These are phyloP conservation scores for Myrmophylax atrothorax DNA, from an alignment of 2,113 vertebrate species.

Conservation along the genomic window DNA sequence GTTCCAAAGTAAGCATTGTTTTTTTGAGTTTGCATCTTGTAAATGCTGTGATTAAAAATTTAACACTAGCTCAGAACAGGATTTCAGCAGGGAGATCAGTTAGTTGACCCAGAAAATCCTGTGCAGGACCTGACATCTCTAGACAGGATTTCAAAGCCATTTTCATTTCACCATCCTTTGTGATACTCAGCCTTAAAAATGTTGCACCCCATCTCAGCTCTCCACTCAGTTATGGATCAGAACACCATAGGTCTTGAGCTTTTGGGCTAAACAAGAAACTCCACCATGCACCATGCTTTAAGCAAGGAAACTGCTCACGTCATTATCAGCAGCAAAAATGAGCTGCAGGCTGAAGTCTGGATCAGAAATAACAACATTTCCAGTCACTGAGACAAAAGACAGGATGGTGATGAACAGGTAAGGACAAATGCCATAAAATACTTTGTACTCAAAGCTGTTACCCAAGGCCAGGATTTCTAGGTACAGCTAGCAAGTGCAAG, in stretches of 20 bases:
- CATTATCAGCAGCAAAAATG: not conserved
- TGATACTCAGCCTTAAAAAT: not conserved
- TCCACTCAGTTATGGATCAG: not conserved
- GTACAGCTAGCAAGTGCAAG: not conserved
- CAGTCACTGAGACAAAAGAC: not conserved
- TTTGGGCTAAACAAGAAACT: not conserved
- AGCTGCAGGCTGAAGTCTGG: not conserved
- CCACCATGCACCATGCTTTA: fast-evolving
- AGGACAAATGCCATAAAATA: not conserved
- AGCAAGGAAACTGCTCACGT: fast-evolving
- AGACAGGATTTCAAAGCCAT: not conserved
- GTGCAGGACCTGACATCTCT: not conserved
- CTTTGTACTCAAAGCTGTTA: not conserved
- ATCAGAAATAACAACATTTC: not conserved
- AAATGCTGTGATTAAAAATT: not conserved
- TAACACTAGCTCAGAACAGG: not conserved
- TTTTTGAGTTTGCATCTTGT: not conserved
- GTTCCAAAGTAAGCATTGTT: not conserved
- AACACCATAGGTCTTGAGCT: not conserved
- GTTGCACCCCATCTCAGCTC: not conserved
- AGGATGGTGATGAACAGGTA: not conserved
- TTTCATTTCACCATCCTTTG: not conserved
- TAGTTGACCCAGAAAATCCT: not conserved
- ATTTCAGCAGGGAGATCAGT: not conserved
- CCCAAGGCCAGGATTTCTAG: not conserved